Evolutionary conservation across 2,113 vertebrate species (phyloP).

Genomic region (Acrocephalus kingi): DNA sequence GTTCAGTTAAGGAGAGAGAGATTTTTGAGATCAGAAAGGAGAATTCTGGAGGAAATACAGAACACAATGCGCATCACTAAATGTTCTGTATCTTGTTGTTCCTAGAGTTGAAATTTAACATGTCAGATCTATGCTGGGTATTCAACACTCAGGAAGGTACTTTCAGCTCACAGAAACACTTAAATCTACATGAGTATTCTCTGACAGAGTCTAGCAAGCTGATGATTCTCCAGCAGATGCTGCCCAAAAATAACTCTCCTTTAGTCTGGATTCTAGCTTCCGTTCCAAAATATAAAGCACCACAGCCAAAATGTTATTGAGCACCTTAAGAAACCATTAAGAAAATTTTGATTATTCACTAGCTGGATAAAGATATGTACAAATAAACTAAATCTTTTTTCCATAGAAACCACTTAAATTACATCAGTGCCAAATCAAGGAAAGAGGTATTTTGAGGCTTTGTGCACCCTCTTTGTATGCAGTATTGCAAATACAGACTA

Average conservation of each 20-base stretch:
- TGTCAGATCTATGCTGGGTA: neutral
- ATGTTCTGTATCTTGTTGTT: neutral
- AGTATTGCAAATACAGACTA: neutral
- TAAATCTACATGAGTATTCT: neutral
- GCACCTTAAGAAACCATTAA: neutral
- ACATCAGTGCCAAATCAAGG: neutral
- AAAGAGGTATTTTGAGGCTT: neutral
- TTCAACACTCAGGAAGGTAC: neutral
- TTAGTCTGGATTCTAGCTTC: neutral
- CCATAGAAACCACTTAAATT: neutral
- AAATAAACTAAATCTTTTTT: neutral
- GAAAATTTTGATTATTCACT: neutral
- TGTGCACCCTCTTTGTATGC: neutral
- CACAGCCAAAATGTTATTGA: neutral
- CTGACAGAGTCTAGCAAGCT: neutral
- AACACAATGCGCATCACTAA: neutral
- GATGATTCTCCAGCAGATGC: neutral
- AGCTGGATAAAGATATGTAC: neutral
- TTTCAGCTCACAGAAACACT: neutral
- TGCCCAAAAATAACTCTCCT: neutral
- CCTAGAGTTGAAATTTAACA: neutral
- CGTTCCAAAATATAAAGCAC: neutral
- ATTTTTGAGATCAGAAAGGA: neutral
- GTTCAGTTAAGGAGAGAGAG: neutral
- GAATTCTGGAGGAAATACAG: neutral